Percentiles rank a stretch among this genome's conserved stretches.
Evolutionary conservation across 2,797 vertebrate species (phyloP).

Genomic region (Astyanax mexicanus): DNA sequence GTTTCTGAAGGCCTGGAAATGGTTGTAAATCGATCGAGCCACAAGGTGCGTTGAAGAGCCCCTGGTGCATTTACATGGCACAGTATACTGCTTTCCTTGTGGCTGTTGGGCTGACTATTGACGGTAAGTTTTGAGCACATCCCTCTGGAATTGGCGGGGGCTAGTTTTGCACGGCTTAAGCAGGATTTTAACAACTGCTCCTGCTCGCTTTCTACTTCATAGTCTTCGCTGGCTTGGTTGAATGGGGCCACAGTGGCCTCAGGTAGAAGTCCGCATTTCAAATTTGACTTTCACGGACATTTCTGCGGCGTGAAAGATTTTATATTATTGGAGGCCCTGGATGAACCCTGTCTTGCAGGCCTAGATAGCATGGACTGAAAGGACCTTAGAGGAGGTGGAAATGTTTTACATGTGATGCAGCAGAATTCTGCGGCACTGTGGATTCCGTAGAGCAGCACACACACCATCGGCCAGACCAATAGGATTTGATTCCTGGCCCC

Average conservation of each 20-base stretch:
- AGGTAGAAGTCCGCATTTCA: constrained; percentile 10
- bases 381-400: background rate
- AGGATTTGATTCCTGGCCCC: constrained; percentile 23
- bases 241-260: background rate
- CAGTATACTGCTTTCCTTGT: constrained; percentile 28
- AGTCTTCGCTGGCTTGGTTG: background rate
- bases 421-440: background rate
- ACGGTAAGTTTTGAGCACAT: constrained; percentile 33
- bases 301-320: constrained; percentile 20
- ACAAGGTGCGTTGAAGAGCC: constrained; percentile 44
- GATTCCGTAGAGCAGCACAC: background rate
- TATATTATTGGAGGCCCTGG: constrained; percentile 23
- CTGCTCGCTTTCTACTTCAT: background rate
- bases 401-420: constrained; percentile 1
- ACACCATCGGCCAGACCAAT: constrained; percentile 2
- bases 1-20: constrained; percentile 46
- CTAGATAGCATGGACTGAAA: constrained; percentile 23
- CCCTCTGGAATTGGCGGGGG: constrained; percentile 7
- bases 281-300: constrained; percentile 18
- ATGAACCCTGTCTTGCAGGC: background rate
- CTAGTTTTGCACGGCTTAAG: constrained; percentile 12
- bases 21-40: constrained; percentile 52
- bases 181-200: constrained; percentile 1
- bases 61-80: constrained; percentile 51
- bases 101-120: constrained; percentile 48